Percentiles rank a stretch among this genome's conserved stretches.
Evolutionary conservation across 2,888 invertebrate species (phyloP).

Genomic region (Caenorhabditis sulstoni): DNA sequence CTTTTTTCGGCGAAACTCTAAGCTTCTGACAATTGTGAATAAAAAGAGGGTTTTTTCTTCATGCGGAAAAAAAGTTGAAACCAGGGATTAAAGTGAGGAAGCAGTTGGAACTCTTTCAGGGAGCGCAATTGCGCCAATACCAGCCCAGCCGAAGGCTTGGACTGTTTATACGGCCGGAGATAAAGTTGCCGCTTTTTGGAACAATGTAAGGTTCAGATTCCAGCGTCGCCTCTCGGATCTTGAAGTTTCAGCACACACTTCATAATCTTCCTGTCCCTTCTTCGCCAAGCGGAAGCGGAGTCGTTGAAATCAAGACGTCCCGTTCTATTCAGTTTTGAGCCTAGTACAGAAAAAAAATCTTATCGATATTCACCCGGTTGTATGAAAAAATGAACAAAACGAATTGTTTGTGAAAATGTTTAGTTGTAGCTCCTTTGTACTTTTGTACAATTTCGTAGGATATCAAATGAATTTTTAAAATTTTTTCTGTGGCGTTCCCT

Average conservation of each 20-base stretch:
- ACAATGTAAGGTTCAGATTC: no score
- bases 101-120: constrained; percentile 18
- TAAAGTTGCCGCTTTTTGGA: constrained; percentile 41
- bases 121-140: constrained; percentile 1
- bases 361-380: not conserved
- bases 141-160: constrained; percentile 46
- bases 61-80: no score
- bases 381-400: not conserved
- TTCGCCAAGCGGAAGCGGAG: constrained; percentile 45
- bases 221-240: no score
- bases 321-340: constrained; percentile 12
- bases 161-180: constrained; percentile 49
- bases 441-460: no score
- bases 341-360: not conserved
- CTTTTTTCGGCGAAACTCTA: no score
- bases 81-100: not conserved
- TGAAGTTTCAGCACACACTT: constrained; percentile 20
- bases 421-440: no score
- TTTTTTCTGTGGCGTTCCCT: no score
- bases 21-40: no score
- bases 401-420: no score
- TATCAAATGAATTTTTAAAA: no score
- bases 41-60: no score
- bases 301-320: constrained; percentile 19
- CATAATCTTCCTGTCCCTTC: constrained; percentile 28